These are phyloP conservation scores for Neogale vison DNA, from an alignment of 2,113 vertebrate species.

Conservation along the genomic window DNA sequence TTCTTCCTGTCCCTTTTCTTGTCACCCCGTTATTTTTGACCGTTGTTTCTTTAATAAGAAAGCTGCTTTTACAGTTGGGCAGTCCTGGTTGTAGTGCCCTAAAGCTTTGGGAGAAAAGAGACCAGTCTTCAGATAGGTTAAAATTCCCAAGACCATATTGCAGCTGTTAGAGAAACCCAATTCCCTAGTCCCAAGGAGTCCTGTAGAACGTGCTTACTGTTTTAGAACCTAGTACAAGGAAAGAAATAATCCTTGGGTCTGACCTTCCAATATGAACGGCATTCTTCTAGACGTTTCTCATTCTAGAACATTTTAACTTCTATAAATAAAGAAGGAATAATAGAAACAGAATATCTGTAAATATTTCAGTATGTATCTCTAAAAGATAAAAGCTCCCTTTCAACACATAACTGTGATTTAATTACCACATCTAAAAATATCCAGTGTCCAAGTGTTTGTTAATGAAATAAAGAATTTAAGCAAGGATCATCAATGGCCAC, in stretches of 20 bases:
- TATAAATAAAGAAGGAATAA: not conserved
- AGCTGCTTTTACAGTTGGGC: not conserved
- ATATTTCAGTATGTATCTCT: not conserved
- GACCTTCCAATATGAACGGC: not conserved
- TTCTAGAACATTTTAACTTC: not conserved
- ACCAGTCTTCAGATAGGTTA: not conserved
- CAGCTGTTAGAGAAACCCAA: not conserved
- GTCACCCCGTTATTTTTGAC: not conserved
- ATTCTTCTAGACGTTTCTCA: not conserved
- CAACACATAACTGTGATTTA: not conserved
- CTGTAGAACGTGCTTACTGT: not conserved
- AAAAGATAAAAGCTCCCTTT: not conserved
- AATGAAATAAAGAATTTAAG: not conserved
- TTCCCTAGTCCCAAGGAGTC: not conserved
- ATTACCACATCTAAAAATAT: conserved; percentile 12
- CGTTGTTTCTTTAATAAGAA: not conserved
- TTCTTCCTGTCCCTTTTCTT: not conserved
- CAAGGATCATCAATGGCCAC: not conserved
- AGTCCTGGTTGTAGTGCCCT: not conserved
- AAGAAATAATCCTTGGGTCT: not conserved
- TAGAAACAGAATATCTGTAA: not conserved
- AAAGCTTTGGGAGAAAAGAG: not conserved
- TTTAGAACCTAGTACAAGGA: not conserved
- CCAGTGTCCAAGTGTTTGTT: not conserved
- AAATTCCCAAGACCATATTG: not conserved